Conservation (phyloP, 2,888 invertebrate genomes). For the Papilio protenor region DNA sequence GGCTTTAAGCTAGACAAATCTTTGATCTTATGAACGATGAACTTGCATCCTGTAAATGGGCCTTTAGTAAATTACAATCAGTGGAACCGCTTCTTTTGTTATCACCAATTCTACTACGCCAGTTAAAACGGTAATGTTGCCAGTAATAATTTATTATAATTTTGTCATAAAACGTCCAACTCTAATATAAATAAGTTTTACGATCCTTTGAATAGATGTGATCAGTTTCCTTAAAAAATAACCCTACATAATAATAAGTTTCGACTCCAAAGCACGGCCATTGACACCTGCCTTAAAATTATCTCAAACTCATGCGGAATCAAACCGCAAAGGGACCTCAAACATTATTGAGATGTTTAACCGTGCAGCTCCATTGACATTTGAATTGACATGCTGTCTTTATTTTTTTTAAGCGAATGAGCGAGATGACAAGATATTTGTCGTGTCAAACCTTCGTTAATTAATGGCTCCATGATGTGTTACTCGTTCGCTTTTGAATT, state of each 20-base stretch:
- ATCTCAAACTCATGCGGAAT: slow-evolving; percentile 29
- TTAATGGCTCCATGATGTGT: slow-evolving; percentile 49
- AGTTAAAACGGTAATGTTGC: background rate
- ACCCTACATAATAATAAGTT: slow-evolving; percentile 20
- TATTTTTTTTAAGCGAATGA: background rate
- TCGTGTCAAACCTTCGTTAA: slow-evolving; percentile 49
- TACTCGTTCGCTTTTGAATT: slow-evolving; percentile 48
- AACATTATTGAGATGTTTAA: slow-evolving; percentile 45
- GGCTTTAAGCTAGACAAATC: too few relatives aligned
- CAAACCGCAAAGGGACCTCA: slow-evolving; percentile 38
- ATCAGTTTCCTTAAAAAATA: slow-evolving; percentile 24
- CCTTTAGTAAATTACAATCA: background rate
- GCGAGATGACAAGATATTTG: slow-evolving; percentile 40
- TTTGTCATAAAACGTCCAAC: slow-evolving; percentile 14
- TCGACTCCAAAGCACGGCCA: slow-evolving; percentile 17
- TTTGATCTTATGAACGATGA: background rate
- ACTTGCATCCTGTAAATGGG: background rate
- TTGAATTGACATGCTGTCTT: background rate
- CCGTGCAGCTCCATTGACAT: background rate
- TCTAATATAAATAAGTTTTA: slow-evolving; percentile 11
- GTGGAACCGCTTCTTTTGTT: background rate
- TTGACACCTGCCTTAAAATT: slow-evolving; percentile 36
- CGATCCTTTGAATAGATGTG: slow-evolving; percentile 2
- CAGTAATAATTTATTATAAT: slow-evolving; percentile 14
- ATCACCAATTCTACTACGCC: background rate